These are phyloP conservation scores for Sturnus vulgaris DNA, from an alignment of 2,113 vertebrate species.

Conservation along the genomic window DNA sequence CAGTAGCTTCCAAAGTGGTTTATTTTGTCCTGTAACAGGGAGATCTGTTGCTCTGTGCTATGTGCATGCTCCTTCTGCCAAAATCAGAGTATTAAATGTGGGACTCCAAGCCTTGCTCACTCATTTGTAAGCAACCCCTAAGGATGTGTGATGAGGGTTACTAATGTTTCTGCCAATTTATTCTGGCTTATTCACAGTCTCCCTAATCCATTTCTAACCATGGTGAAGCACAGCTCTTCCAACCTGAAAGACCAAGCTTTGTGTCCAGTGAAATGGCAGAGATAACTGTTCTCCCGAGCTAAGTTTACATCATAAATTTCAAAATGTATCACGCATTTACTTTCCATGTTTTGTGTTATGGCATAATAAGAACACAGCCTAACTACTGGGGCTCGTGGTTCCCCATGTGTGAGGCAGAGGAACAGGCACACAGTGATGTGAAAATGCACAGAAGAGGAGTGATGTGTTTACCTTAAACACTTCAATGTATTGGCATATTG, in stretches of 20 bases:
- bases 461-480: background rate
- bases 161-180: background rate
- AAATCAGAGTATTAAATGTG: background rate
- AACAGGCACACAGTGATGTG: background rate
- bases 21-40: background rate
- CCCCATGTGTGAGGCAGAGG: background rate
- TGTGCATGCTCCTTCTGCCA: rapidly evolving
- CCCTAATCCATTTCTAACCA: background rate
- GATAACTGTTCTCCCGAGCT: background rate
- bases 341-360: background rate
- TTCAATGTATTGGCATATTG: background rate
- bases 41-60: background rate
- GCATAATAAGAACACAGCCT: background rate
- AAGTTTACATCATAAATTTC: background rate
- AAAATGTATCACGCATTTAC: background rate
- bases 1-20: rapidly evolving
- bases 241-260: background rate
- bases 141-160: background rate
- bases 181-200: background rate
- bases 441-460: background rate
- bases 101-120: background rate
- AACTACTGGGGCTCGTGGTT: background rate
- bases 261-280: background rate
- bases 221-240: background rate
- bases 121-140: background rate